Conservation (phyloP, 2,113 vertebrate species). For the Grammomys surdaster region DNA sequence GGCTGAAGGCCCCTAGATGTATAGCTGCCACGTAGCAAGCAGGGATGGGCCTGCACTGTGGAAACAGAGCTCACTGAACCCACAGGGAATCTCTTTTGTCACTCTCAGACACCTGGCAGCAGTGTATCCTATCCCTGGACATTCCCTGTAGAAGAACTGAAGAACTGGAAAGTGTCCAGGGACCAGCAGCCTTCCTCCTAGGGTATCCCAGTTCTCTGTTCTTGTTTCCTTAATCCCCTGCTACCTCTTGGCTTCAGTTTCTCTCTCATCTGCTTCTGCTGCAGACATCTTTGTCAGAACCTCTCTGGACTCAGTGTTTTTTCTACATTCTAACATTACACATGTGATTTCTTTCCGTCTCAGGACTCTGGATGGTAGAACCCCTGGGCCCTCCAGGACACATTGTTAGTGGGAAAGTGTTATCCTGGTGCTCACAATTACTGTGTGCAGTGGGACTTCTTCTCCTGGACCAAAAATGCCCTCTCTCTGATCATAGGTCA, state of each 20-base stretch:
- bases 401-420: accelerated
- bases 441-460: accelerated
- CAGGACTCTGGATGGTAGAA: neutral
- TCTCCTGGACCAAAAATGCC: neutral
- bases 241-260: neutral
- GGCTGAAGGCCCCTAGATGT: no score
- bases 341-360: accelerated
- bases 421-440: no score
- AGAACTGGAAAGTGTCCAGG: accelerated
- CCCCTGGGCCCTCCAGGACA: neutral
- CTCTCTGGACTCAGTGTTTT: no score
- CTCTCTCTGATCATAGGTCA: neutral
- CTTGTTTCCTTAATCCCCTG: accelerated
- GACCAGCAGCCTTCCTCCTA: neutral
- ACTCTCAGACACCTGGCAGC: accelerated
- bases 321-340: accelerated
- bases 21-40: neutral
- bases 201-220: neutral
- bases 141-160: no score
- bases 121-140: neutral
- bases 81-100: neutral
- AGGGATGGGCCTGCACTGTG: neutral
- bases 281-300: accelerated
- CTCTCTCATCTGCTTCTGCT: neutral
- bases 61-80: neutral